Evolutionary conservation across 2,113 vertebrate genomes (phyloP), one percentile per base, ranked within the genome.

Genomic region (Entelurus aequoreus): DNA sequence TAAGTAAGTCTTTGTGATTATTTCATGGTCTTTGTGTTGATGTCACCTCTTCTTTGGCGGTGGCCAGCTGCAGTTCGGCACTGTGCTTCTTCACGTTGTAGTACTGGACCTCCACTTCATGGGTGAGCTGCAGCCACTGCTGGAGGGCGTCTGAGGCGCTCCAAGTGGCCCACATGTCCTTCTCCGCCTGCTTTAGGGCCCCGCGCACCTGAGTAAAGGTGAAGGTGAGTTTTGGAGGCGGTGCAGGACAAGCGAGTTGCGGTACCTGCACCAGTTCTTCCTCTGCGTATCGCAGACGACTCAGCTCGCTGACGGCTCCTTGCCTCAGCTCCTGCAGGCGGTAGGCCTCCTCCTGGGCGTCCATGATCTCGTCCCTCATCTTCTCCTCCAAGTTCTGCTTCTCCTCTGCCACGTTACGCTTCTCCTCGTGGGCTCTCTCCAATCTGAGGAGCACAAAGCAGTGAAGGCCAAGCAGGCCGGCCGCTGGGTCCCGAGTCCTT

Each of bases 91-190:
- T 98, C 67, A 98, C 90, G 61, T 94, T 97, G 82, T 98, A 98
- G 87, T 97, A 97, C 9, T 98, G 94, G 19, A 99, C 92, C 88
- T 99, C 96, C 5, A 98, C 93, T 85, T 98, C 96, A 42, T 98
- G 93, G 2, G 96, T 97, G 66, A 98, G 79, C 82, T 98, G 95
- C 58, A 99, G 93, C 96, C 96, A 99, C 72, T 94, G 92, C 73
- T 98, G 96, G 56, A 99, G 90, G 37, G 90, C 90, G 69, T 94
- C 95, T 44, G 95, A 94, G 38, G 72, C 78, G 0, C 62, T 80
- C 83, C 88, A 90, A 40, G 75, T 83, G 0, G 65, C 76, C 48
- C 86, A 68, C 79, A 91, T 90, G 74, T 91, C 89, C 71, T 82
- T 84, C 59, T 91, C 90, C 0, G 89, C 89, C 77, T 85, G 88